Conservation (phyloP, 1,140 invertebrate species). For the Oscheius sp. region DNA sequence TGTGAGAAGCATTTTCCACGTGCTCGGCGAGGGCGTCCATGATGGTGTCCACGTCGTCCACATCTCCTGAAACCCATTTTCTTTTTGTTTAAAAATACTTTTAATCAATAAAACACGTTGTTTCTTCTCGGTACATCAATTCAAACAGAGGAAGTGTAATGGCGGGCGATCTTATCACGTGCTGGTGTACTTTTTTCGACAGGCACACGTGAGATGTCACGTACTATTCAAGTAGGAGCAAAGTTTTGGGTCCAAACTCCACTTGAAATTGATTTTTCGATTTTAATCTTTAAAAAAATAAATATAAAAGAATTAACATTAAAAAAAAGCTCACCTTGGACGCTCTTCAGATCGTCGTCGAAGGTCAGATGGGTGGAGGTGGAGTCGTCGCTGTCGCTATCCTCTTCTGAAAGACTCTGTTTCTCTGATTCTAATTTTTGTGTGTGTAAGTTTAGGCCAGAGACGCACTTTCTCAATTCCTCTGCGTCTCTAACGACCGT, state of each 20-base stretch:
- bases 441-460: neutral
- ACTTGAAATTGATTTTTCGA: too few species aligned
- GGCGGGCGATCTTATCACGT: neutral
- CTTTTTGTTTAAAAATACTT: neutral
- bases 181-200: neutral
- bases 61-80: conserved; percentile 11
- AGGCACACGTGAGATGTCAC: too few species aligned
- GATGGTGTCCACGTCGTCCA: conserved; percentile 22
- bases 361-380: conserved; percentile 22
- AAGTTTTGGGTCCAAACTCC: too few species aligned
- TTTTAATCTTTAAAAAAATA: too few species aligned
- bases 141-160: neutral
- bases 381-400: conserved; percentile 13
- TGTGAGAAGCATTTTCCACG: conserved; percentile 23
- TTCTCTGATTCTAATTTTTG: neutral
- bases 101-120: neutral
- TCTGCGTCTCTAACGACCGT: too few species aligned
- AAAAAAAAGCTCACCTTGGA: conserved; percentile 6
- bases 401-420: conserved; percentile 8
- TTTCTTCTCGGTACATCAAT: neutral
- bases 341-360: conserved; percentile 26
- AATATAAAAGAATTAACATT: neutral
- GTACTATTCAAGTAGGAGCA: too few species aligned
- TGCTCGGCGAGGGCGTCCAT: conserved; percentile 26
- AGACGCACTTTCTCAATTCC: neutral